Percentiles rank a stretch among this genome's conserved stretches.
Conservation (phyloP, 2,888 invertebrate species). For the Sinelater perroti region DNA sequence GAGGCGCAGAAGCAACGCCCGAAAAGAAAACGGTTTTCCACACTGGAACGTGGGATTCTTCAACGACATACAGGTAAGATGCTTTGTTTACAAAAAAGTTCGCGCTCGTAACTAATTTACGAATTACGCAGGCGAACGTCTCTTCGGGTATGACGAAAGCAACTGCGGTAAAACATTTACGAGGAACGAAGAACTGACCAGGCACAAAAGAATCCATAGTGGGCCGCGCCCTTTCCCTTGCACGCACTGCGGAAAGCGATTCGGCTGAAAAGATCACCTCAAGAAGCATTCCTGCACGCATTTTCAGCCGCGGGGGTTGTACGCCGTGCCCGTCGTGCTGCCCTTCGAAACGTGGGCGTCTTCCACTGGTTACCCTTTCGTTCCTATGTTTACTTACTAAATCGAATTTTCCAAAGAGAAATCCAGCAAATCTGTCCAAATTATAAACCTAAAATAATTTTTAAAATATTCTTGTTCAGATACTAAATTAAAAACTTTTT, state of each 20-base stretch:
- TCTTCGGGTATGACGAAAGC: constrained; percentile 85
- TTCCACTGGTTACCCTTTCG: constrained; percentile 44
- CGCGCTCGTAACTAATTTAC: neutral
- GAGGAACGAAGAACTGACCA: constrained; percentile 88
- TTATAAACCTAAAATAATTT: too few species aligned
- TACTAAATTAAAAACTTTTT: too few species aligned
- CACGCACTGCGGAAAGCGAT: constrained; percentile 87
- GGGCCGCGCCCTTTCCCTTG: constrained; percentile 88
- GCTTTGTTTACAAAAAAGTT: neutral
- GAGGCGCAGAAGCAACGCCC: constrained; percentile 81
- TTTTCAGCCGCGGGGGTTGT: constrained; percentile 64
- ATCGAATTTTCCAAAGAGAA: neutral
- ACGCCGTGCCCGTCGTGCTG: constrained; percentile 59
- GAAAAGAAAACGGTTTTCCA: constrained; percentile 90
- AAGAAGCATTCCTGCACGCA: constrained; percentile 94
- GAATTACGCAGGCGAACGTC: constrained; percentile 75
- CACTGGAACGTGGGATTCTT: constrained; percentile 91
- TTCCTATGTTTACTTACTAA: constrained; percentile 45
- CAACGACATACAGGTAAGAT: constrained; percentile 77
- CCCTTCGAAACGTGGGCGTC: constrained; percentile 57
- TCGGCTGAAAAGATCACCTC: constrained; percentile 92
- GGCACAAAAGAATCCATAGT: constrained; percentile 91
- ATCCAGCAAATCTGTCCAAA: neutral
- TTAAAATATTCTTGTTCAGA: too few species aligned
- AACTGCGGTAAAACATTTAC: constrained; percentile 91